These are phyloP conservation scores for Philypnodon macrostomus DNA, from an alignment of 2,797 vertebrate genomes.

Conservation along the genomic window DNA sequence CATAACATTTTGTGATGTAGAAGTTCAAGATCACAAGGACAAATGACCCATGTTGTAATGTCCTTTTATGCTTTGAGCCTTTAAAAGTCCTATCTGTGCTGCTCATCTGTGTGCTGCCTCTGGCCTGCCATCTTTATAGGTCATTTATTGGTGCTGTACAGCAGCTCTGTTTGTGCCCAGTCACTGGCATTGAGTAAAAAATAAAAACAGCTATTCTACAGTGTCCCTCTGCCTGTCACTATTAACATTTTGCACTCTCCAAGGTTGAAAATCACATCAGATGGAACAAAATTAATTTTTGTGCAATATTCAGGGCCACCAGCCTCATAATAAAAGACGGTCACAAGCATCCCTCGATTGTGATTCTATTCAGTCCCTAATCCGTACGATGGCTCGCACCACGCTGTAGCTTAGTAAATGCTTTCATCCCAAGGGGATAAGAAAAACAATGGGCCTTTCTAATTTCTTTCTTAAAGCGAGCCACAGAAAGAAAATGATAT, in stretches of 20 bases:
- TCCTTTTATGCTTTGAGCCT: constrained; percentile 40
- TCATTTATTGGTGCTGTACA: constrained; percentile 53
- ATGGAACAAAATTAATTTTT: constrained; percentile 71
- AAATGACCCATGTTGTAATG: constrained; percentile 39
- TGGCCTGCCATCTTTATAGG: constrained; percentile 56
- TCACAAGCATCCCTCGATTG: constrained; percentile 61
- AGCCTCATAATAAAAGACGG: constrained; percentile 67
- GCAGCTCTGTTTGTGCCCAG: constrained; percentile 45
- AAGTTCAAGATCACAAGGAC: constrained; percentile 45
- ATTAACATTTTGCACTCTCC: constrained; percentile 64
- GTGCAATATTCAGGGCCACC: constrained; percentile 66
- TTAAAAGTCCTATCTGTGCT: constrained; percentile 44
- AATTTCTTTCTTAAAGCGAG: constrained; percentile 69
- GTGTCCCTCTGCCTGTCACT: constrained; percentile 48
- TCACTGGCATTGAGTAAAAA: constrained; percentile 46
- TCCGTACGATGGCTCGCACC: constrained; percentile 57
- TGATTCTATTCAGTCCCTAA: constrained; percentile 69
- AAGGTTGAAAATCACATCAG: constrained; percentile 72
- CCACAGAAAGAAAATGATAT: constrained; percentile 71
- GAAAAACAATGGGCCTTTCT: constrained; percentile 75
- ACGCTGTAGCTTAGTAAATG: constrained; percentile 62
- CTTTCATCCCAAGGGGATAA: constrained; percentile 71
- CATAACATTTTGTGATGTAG: constrained; percentile 15
- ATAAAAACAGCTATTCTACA: constrained; percentile 29
- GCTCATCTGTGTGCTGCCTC: constrained; percentile 38